These are phyloP conservation scores for Dynastes maya DNA, from an alignment of 2,888 invertebrate species.

Conservation along the genomic window DNA sequence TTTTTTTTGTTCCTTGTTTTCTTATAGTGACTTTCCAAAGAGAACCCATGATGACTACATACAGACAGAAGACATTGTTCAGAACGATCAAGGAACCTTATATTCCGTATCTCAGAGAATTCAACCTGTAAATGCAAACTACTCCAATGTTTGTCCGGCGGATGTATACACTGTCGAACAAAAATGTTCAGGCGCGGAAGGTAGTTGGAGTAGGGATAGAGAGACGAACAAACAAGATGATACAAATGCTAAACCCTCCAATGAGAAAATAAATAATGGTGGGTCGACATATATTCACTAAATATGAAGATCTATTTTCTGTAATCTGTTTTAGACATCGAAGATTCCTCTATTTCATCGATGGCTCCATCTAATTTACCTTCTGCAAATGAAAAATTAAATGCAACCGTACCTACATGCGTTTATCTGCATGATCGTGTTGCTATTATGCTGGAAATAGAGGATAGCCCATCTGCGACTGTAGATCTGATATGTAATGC, in stretches of 20 bases:
- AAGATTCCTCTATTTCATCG: conserved; percentile 26
- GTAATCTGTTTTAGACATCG: conserved; percentile 22
- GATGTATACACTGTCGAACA: conserved; percentile 59
- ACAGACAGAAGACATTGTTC: conserved; percentile 63
- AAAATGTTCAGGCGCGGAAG: conserved; percentile 45
- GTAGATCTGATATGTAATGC: conserved; percentile 74
- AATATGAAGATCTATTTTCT: not conserved
- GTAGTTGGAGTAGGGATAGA: conserved; percentile 63
- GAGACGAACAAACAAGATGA: conserved; percentile 62
- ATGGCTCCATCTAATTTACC: conserved; percentile 39
- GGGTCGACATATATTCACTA: conserved; percentile 50
- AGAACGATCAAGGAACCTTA: conserved; percentile 64
- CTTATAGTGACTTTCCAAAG: conserved; percentile 44
- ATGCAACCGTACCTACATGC: conserved; percentile 76
- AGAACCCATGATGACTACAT: conserved; percentile 63
- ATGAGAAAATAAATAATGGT: conserved; percentile 63
- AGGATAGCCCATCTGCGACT: conserved; percentile 80
- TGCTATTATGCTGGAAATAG: conserved; percentile 88
- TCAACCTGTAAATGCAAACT: conserved; percentile 70
- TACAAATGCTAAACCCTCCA: conserved; percentile 59
- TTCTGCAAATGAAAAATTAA: conserved; percentile 57
- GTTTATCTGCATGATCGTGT: conserved; percentile 88
- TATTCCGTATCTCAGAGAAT: conserved; percentile 77
- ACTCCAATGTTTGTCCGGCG: conserved; percentile 61
- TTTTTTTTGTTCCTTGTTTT: not conserved